Base-by-base conservation (phyloP, 2,797 vertebrate genomes). In the Danio kyathit region DNA sequence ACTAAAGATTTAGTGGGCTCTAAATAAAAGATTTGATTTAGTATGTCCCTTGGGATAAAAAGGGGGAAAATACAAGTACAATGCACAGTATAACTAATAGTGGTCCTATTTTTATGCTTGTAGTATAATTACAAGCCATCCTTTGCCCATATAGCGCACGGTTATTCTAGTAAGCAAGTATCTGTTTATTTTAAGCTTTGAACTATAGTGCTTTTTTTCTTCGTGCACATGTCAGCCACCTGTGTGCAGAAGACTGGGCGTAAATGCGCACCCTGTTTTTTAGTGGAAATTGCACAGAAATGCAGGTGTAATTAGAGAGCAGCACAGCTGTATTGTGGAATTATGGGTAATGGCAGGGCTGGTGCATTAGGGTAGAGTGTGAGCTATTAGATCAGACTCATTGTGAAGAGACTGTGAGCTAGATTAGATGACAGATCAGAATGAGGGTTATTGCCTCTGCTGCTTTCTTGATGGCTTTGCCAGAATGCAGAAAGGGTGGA, bases 261-360 rank as follows among this genome's bases (percentile, higher is more conserved):
- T 67, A 21, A 49, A 9, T 14, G 2, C n/a, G 13, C 12, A 14
- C 19, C 17, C 16, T 38, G 14, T 44, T 46, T 21, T 57, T 12
- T 10, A 3, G 9, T 43, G 66, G 6, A 71, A 63, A 71, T 79
- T 0, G 1, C 41, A 56, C 21, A 57, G 54, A 81, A 67, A 75
- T 67, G 64, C 54, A 66, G 69, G 74, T 81, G 51, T 82, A 86
- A 84, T 82, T 83, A 81, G 71, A 56, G 17, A 78, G 65, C 54
- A 83, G 74, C 57, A 59, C 43, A 59, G 64, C 72, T 17, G 56
- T 65, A 71, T 69, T 71, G 52, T 59, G 81, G 69, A 60, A 78
- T 74, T 54, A 43, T 66, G 77, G 59, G 64, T 66, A 73, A 80
- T 73, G 48, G 63, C 43, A 78, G 57, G 74, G 52, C 74, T 40